These are phyloP conservation scores for Electrona antarctica DNA, from an alignment of 2,113 vertebrate species.

Conservation along the genomic window DNA sequence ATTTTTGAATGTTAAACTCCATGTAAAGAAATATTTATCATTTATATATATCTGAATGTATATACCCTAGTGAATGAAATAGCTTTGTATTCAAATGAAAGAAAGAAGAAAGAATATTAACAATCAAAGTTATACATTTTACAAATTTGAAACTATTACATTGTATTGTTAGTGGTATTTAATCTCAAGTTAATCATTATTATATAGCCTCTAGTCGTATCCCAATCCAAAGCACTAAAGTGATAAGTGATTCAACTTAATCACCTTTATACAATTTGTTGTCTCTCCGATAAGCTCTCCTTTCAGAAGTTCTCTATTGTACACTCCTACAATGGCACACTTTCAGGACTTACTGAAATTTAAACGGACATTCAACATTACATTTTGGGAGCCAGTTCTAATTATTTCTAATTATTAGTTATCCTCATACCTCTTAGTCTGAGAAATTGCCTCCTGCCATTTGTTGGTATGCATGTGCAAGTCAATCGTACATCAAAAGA, in stretches of 20 bases:
- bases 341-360: no score
- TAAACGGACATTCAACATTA: no score
- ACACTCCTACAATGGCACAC: neutral
- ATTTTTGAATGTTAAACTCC: constrained; percentile 45
- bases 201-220: constrained; percentile 11
- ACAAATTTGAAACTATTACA: constrained; percentile 25
- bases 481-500: no score
- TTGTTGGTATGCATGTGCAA: no score
- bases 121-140: constrained; percentile 32
- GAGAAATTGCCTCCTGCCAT: no score
- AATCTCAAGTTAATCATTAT: constrained; percentile 40
- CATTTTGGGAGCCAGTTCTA: no score
- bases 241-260: neutral
- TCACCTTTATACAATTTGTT: neutral
- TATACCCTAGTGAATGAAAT: constrained; percentile 39
- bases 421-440: no score
- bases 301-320: neutral
- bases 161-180: constrained; percentile 38
- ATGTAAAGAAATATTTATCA: constrained; percentile 36
- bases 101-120: constrained; percentile 25
- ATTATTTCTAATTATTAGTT: no score
- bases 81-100: constrained; percentile 40
- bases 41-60: constrained; percentile 52
- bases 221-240: constrained; percentile 1
- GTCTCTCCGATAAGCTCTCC: neutral